Base-by-base conservation (phyloP, 2,113 vertebrate genomes). In the Pontoporia blainvillei region DNA sequence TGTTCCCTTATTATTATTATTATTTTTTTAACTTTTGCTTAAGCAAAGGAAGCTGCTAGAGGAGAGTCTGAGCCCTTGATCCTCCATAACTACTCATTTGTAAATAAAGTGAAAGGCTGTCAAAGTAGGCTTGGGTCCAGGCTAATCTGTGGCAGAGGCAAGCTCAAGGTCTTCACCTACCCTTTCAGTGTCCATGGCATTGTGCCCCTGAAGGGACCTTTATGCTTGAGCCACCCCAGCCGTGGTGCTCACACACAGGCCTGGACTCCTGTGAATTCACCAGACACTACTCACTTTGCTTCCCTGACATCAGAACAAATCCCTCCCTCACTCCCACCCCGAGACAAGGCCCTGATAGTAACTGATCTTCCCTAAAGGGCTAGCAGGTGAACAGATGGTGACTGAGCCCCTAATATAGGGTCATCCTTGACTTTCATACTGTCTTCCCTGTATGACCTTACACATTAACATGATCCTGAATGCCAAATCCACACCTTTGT, bases 1-100 rank as follows among this genome's bases (percentile, higher is more conserved):
- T 46, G 9, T n/a, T 69, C 62, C 11, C 44, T 54, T 36, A 13
- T 59, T 39, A 64, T 69, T 39, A 13, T 85, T 20, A n/a, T n/a
- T n/a, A n/a, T 29, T 39, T 5, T 1, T 9, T 20, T 49, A 1
- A 49, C 3, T 11, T 83, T 82, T 62, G 61, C 39, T 52, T 90
- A 66, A 85, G 71, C 59, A 86, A 91, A 96, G 72, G 46, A 84
- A 89, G 54, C 73, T 97, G 78, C 93, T 82, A 71, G 76, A 66
- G 61, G 61, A 78, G 78, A 54, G 15, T 64, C 57, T 64, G 71
- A 87, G 87, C 52, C 67, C 10, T 81, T 66, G 41, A 41, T 57
- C 46, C 17, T 81, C 52, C 21, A 0, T 29, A 72, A 27, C 27
- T 54, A 36, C 36, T 84, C 5, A 5, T 18, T 52, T 86, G 25